Evolutionary conservation across 2,888 invertebrate species (phyloP).

Genomic region (Acanthosepion lycidas): DNA sequence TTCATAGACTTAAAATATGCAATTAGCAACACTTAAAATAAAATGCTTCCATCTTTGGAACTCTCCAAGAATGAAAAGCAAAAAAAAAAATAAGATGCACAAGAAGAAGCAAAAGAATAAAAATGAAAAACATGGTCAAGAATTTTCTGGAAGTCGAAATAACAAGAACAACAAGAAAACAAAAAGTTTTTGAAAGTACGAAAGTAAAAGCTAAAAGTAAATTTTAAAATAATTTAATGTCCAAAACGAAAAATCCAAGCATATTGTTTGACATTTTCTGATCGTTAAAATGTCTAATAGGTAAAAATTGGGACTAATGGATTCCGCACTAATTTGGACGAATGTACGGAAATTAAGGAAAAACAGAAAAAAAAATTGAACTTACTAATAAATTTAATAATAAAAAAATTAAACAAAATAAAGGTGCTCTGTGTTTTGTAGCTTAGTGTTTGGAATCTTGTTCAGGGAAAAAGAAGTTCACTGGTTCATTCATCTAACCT

Average conservation of each 20-base stretch:
- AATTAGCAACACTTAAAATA: slow-evolving; percentile 33
- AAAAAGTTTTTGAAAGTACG: neutral
- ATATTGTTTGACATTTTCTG: neutral
- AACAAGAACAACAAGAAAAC: neutral
- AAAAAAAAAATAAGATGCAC: neutral
- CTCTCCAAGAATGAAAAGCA: neutral
- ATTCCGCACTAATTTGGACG: neutral
- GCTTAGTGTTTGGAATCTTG: neutral
- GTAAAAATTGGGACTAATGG: neutral
- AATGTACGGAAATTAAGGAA: neutral
- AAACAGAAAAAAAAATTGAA: neutral
- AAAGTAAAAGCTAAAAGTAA: neutral
- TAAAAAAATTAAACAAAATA: neutral
- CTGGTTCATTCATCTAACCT: too few relatives aligned
- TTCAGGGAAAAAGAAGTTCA: too few relatives aligned
- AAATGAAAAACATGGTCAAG: neutral
- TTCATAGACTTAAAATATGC: neutral
- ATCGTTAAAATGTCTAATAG: neutral
- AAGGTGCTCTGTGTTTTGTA: neutral
- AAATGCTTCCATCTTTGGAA: slow-evolving; percentile 16
- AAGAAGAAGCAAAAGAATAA: neutral
- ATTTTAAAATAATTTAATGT: neutral
- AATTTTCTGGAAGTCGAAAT: neutral
- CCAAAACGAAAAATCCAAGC: neutral
- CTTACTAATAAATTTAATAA: too few relatives aligned